Percentiles rank a stretch among this genome's conserved stretches.
Conservation (phyloP, 2,888 invertebrate species). For the Eurytoma californica region DNA sequence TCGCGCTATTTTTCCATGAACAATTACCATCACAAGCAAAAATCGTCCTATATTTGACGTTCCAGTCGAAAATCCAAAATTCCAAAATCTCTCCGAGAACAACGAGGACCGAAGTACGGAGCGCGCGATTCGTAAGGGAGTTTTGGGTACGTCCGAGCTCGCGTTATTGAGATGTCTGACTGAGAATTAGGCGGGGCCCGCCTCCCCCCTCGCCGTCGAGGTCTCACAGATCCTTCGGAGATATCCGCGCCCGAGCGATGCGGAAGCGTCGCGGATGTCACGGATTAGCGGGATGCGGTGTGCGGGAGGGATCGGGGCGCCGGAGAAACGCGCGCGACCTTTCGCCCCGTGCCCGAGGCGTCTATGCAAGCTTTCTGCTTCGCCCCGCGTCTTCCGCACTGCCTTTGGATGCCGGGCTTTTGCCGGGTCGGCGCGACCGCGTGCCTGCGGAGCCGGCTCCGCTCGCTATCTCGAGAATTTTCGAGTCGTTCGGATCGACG, state of each 20-base stretch:
- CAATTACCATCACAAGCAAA: too few species aligned
- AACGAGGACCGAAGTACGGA: too few species aligned
- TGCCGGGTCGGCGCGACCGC: neutral
- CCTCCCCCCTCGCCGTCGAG: constrained; percentile 41
- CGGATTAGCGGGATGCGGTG: constrained; percentile 37
- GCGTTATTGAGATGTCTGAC: constrained; percentile 70
- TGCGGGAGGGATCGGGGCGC: neutral
- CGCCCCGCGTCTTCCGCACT: neutral
- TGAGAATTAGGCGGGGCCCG: constrained; percentile 65
- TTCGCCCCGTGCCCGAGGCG: neutral
- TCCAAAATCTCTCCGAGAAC: too few species aligned
- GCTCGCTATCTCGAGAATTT: too few species aligned
- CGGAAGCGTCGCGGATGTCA: constrained; percentile 59
- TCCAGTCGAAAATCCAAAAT: too few species aligned
- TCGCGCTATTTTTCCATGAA: too few species aligned
- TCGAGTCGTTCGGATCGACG: too few species aligned
- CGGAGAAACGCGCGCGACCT: constrained; percentile 8
- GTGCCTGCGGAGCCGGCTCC: too few species aligned
- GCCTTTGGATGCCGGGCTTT: neutral
- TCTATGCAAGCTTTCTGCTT: neutral
- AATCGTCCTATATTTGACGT: too few species aligned
- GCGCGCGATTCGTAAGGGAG: neutral
- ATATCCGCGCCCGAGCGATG: constrained; percentile 32
- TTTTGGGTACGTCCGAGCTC: neutral
- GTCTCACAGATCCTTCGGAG: constrained; percentile 21